Percentiles rank a stretch among this genome's conserved stretches.
These are phyloP conservation scores for Lasioglossum morio DNA, from an alignment of 2,888 invertebrate genomes.

Conservation along the genomic window DNA sequence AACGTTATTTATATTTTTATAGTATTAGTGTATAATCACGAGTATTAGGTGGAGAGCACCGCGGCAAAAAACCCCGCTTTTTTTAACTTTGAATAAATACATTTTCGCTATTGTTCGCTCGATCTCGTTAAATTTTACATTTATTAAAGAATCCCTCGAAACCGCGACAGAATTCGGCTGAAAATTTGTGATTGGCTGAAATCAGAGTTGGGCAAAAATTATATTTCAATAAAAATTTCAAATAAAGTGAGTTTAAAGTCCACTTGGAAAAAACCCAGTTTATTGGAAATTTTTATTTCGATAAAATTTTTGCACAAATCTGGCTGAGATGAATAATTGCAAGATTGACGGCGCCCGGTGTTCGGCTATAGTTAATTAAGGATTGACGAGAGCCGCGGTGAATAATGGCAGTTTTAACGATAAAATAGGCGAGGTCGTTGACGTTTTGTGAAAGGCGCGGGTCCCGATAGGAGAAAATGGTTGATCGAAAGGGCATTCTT, in stretches of 20 bases:
- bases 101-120: too few relatives aligned
- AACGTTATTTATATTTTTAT: too few relatives aligned
- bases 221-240: too few relatives aligned
- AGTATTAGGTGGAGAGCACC: too few relatives aligned
- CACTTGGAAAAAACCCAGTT: too few relatives aligned
- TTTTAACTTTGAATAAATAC: too few relatives aligned
- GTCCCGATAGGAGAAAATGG: slow-evolving; percentile 33
- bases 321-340: not conserved
- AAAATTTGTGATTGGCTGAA: not conserved
- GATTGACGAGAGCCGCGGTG: not conserved
- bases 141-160: not conserved
- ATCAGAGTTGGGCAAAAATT: not conserved
- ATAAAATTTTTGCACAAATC: too few relatives aligned
- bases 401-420: not conserved
- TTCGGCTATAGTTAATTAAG: not conserved
- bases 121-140: too few relatives aligned
- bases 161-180: not conserved
- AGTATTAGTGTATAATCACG: too few relatives aligned
- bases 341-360: not conserved
- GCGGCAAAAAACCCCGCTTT: too few relatives aligned
- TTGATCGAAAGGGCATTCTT: slow-evolving; percentile 60
- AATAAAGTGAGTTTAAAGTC: too few relatives aligned
- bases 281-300: too few relatives aligned
- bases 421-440: slow-evolving; percentile 23
- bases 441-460: slow-evolving; percentile 29